Base-by-base conservation (phyloP, 92 coral and sea anemone genomes). In the Porites lobata region DNA sequence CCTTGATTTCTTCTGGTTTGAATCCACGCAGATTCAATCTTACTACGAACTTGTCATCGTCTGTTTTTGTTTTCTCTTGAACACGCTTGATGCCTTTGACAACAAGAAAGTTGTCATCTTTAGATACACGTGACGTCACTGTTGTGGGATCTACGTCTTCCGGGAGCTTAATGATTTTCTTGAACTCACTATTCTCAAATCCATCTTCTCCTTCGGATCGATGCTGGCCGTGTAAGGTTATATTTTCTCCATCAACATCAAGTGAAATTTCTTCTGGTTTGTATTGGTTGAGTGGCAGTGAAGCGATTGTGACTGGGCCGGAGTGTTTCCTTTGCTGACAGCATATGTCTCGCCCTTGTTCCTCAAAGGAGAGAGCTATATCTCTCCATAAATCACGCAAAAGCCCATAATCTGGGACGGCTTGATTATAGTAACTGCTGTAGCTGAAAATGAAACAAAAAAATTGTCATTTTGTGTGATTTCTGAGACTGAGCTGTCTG, bases 201-300 rank as follows among this genome's bases (percentile, higher is more conserved):
- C 93, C 90, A 65, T 78, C 76, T 72, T 90, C 90, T 17, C 79
- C 52, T 50, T 90, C 90, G 0, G 81, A 68, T 47, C 78, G 84
- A 71, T 90, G 93, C 68, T 85, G 86, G 8, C 93, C 93, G 38
- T 77, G 51, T 38, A 85, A 78, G 14, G 78, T 26, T n/a, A 90
- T 84, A 51, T 85, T 85, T 71, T 87, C 90, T 43, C 77, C 58
- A 17, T 90, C 93, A 58, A 90, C 93, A 24, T 85, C 82, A 18
- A 87, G n/a, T 32, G 70, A 73, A 19, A 90, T 84, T 50, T 90
- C 93, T 22, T 90, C 90, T 9, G 92, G 81, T 24, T 57, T 69
- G 85, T 77, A 89, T 22, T 79, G 85, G 69, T 79, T 65, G 4
- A 85, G 85, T 57, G 52, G 88, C 17, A 90, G 75, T n/a, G 50